Conservation (phyloP, 2,113 vertebrate genomes). For the Rattus rattus region DNA sequence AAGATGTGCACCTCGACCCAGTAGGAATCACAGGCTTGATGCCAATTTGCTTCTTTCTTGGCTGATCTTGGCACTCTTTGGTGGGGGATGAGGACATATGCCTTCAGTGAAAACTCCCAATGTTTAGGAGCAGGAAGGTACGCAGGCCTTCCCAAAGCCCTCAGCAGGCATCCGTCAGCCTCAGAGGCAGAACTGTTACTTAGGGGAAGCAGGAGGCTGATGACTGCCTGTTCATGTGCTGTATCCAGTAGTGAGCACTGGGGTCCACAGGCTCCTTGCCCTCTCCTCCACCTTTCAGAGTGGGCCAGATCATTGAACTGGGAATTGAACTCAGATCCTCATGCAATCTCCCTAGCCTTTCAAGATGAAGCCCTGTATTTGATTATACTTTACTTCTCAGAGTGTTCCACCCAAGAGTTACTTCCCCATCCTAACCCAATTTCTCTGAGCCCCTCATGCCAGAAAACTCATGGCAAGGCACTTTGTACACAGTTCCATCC, state of each 20-base stretch:
- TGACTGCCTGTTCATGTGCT: background rate
- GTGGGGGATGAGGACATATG: background rate
- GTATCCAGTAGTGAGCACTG: background rate
- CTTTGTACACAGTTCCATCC: background rate
- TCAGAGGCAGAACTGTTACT: background rate
- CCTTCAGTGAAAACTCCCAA: background rate
- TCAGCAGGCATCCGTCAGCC: background rate
- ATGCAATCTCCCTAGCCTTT: background rate
- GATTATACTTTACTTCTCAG: background rate
- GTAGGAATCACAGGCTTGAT: too few species aligned
- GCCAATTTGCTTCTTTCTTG: background rate
- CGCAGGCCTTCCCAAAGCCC: background rate
- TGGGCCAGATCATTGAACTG: background rate
- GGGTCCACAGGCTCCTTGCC: background rate
- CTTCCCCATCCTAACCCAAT: background rate
- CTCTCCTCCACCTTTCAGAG: background rate
- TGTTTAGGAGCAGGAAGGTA: background rate
- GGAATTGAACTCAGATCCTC: background rate
- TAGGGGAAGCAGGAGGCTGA: background rate
- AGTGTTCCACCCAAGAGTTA: background rate
- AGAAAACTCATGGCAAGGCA: background rate
- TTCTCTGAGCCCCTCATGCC: background rate
- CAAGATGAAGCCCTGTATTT: background rate
- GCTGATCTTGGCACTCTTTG: background rate
- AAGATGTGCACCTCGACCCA: too few species aligned